A percentile compares a stretch with the other conserved stretches of the same genome.
These are phyloP conservation scores for Peromyscus maniculatus DNA, from an alignment of 2,113 vertebrate genomes.

Conservation along the genomic window DNA sequence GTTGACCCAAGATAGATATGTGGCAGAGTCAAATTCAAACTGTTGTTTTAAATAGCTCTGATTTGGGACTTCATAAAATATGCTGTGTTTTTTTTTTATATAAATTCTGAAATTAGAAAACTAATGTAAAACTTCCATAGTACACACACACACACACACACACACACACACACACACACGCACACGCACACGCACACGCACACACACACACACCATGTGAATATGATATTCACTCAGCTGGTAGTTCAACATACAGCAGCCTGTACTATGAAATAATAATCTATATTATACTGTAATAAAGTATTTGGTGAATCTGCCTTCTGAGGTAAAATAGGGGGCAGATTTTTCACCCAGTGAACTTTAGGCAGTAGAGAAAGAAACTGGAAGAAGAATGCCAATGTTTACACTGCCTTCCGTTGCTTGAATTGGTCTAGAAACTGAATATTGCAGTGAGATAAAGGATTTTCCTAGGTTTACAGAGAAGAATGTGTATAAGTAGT, in stretches of 20 bases:
- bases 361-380: not conserved
- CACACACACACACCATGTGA: not conserved
- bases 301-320: not conserved
- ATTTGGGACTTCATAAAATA: not conserved
- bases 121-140: not conserved
- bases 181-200: not conserved
- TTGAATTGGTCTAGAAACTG: not conserved
- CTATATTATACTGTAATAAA: not conserved
- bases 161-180: not conserved
- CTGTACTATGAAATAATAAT: no score
- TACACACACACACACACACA: not conserved
- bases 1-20: not conserved
- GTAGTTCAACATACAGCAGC: not conserved
- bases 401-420: not conserved
- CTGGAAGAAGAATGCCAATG: not conserved
- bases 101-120: not conserved
- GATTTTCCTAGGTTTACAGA: not conserved
- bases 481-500: not conserved
- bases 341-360: not conserved
- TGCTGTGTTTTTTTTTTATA: slow-evolving; percentile 13
- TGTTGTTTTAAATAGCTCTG: not conserved
- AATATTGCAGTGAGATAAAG: not conserved
- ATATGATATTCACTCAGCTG: no score
- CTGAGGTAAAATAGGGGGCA: not conserved
- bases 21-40: not conserved